Conservation (phyloP, 2,888 invertebrate genomes). For the Tricholauxania praeusta region DNA sequence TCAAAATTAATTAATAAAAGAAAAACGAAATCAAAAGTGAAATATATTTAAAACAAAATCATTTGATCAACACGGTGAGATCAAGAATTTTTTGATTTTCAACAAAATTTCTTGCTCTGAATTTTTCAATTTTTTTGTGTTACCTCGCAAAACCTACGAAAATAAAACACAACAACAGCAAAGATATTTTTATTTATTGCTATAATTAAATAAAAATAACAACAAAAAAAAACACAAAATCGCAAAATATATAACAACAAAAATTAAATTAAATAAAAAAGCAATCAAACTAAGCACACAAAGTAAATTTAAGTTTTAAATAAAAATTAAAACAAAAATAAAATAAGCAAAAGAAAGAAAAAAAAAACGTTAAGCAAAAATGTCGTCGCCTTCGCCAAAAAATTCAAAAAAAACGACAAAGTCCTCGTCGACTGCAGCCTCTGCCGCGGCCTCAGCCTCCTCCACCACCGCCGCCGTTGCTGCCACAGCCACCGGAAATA, state of each 20-base stretch:
- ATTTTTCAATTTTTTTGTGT: not conserved
- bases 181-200: constrained; percentile 10
- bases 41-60: too few relatives aligned
- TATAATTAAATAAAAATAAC: constrained; percentile 19
- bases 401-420: constrained; percentile 57
- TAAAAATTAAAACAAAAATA: constrained; percentile 33
- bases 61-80: too few relatives aligned
- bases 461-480: constrained; percentile 42
- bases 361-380: constrained; percentile 37
- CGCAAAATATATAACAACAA: constrained; percentile 12
- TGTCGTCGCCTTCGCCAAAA: constrained; percentile 55
- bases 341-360: constrained; percentile 7
- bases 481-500: constrained; percentile 52
- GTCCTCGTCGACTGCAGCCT: constrained; percentile 45
- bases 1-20: constrained; percentile 4
- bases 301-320: constrained; percentile 3
- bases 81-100: too few relatives aligned
- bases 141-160: constrained; percentile 6
- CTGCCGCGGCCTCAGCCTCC: constrained; percentile 44
- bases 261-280: constrained; percentile 24
- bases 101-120: not conserved
- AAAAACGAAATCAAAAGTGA: too few relatives aligned
- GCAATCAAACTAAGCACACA: constrained; percentile 34
- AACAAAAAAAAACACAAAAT: constrained; percentile 14
- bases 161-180: constrained; percentile 15